phyloP scores from a whole-genome alignment of 2,888 invertebrate genomes.

The Noctua comes region DNA sequence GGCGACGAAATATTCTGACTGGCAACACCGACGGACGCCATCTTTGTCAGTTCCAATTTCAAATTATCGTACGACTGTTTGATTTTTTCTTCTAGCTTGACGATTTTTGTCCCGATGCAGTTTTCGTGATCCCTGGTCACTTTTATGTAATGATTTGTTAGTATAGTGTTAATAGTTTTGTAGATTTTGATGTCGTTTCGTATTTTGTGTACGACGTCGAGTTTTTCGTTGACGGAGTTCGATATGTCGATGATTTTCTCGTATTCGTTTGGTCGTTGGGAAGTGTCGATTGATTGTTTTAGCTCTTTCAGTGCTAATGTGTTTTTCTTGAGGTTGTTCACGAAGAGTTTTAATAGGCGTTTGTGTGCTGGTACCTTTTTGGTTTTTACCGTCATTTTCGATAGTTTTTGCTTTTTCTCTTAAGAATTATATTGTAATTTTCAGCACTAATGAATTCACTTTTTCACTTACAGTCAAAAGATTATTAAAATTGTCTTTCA shows the following conservation, averaged over 20 bases:
- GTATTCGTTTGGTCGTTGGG: constrained; percentile 72
- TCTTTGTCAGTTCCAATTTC: constrained; percentile 77
- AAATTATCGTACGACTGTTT: constrained; percentile 82
- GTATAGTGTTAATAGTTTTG: constrained; percentile 85
- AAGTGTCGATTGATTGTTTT: constrained; percentile 78
- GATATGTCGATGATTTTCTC: constrained; percentile 82
- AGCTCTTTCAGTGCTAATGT: constrained; percentile 82
- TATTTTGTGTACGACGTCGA: constrained; percentile 84
- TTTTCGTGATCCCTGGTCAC: constrained; percentile 84
- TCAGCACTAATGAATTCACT: constrained; percentile 1
- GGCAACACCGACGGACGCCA: constrained; percentile 76
- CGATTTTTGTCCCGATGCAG: constrained; percentile 80
- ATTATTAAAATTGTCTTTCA: not conserved
- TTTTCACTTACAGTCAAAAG: too few relatives aligned
- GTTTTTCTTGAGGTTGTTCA: constrained; percentile 82
- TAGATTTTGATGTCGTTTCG: constrained; percentile 88
- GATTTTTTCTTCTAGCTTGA: constrained; percentile 82
- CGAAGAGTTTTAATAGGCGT: constrained; percentile 77
- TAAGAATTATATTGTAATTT: too few relatives aligned
- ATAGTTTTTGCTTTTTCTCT: not conserved
- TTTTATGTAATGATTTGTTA: constrained; percentile 87
- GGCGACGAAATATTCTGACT: constrained; percentile 76
- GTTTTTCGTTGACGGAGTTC: constrained; percentile 84
- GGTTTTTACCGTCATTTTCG: constrained; percentile 75
- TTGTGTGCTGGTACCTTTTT: constrained; percentile 75